A percentile compares a stretch with the other conserved stretches of the same genome.
These are phyloP conservation scores for Pelvicachromis taeniatus DNA, from an alignment of 2,113 vertebrate genomes.

Conservation along the genomic window DNA sequence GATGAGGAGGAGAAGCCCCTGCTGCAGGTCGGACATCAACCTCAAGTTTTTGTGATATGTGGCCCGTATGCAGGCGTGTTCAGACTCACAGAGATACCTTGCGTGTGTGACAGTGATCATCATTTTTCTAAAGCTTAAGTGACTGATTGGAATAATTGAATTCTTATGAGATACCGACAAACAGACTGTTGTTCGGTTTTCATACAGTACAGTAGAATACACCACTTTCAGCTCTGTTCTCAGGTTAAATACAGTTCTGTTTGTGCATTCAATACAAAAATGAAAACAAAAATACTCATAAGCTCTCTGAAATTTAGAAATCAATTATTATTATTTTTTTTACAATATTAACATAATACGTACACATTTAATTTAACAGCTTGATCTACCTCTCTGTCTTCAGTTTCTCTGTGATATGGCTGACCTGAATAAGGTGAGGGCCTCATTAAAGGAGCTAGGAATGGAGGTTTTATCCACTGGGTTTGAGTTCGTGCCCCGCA, in stretches of 20 bases:
- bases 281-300: background rate
- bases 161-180: background rate
- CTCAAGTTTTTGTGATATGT: background rate
- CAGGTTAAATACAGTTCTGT: background rate
- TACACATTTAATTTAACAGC: background rate
- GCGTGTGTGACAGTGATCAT: no score
- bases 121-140: background rate
- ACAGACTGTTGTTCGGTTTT: background rate
- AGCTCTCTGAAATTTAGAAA: background rate
- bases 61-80: background rate
- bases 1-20: conserved; percentile 80
- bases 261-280: background rate
- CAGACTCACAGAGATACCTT: background rate
- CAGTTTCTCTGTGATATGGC: conserved; percentile 81
- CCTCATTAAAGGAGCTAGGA: conserved; percentile 72
- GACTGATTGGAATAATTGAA: background rate
- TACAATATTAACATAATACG: background rate
- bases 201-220: background rate
- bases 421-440: conserved; percentile 69
- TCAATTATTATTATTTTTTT: no score
- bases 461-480: conserved; percentile 66
- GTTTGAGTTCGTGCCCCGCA: conserved; percentile 76
- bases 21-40: conserved; percentile 70
- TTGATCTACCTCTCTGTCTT: background rate
- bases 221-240: background rate